phyloP scores from a whole-genome alignment of 2,113 vertebrate species.

The Neogobius melanostomus region DNA sequence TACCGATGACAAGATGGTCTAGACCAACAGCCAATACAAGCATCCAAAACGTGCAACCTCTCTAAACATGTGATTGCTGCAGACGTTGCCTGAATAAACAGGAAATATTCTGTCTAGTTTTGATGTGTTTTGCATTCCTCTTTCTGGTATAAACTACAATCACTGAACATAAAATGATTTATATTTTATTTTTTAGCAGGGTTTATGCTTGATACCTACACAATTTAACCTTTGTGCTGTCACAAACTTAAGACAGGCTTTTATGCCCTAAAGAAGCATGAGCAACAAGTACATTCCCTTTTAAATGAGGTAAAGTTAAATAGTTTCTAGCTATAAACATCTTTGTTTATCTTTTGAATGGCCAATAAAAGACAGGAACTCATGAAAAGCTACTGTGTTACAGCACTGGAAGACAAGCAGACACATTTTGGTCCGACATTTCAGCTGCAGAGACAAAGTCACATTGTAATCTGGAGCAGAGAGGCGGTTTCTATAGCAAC shows the following conservation, averaged over 20 bases:
- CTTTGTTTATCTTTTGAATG: neutral
- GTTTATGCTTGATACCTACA: too few species aligned
- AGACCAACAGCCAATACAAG: neutral
- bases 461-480: conserved; percentile 69
- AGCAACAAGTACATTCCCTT: too few species aligned
- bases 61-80: neutral
- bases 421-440: conserved; percentile 38
- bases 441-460: conserved; percentile 59
- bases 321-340: too few species aligned
- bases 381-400: conserved; percentile 11
- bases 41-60: neutral
- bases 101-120: neutral
- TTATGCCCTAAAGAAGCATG: too few species aligned
- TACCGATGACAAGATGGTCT: neutral
- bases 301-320: too few species aligned
- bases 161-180: too few species aligned
- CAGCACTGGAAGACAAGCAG: conserved; percentile 27
- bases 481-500: conserved; percentile 77
- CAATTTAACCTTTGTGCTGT: too few species aligned
- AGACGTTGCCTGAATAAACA: neutral
- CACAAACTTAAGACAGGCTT: too few species aligned
- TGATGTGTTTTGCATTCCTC: conserved; percentile 4
- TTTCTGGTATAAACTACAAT: neutral
- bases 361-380: conserved; percentile 8
- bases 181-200: too few species aligned